phyloP scores from a whole-genome alignment of 2,797 vertebrate species.

The Monodelphis domestica region DNA sequence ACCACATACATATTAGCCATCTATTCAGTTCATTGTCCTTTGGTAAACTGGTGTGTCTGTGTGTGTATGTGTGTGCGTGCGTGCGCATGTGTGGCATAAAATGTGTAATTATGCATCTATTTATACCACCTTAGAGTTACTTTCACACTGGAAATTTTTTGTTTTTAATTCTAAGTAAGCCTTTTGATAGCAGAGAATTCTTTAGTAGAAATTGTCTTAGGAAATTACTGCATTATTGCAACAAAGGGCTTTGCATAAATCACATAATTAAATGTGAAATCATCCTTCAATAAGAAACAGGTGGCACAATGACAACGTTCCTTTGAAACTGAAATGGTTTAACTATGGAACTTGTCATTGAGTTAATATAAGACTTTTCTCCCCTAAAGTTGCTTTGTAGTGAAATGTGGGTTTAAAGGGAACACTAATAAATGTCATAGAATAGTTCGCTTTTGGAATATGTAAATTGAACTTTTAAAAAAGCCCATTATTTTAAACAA shows the following conservation, averaged over 20 bases:
- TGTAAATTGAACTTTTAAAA: slow-evolving; percentile 42
- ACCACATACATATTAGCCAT: slow-evolving; percentile 74
- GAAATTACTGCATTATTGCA: slow-evolving; percentile 64
- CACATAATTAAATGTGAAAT: slow-evolving; percentile 43
- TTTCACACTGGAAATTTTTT: slow-evolving; percentile 82
- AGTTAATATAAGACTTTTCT: slow-evolving; percentile 26
- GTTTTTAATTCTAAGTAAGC: slow-evolving; percentile 79
- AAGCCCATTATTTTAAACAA: slow-evolving; percentile 46
- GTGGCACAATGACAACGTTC: slow-evolving; percentile 69
- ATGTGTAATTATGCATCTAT: slow-evolving; percentile 81
- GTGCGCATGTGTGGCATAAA: slow-evolving; percentile 63
- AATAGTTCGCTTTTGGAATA: slow-evolving; percentile 37
- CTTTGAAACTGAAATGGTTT: slow-evolving; percentile 48
- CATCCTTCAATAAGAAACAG: slow-evolving; percentile 51
- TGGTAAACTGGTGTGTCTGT: slow-evolving; percentile 78
- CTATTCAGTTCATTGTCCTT: slow-evolving; percentile 74
- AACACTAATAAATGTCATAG: slow-evolving; percentile 44
- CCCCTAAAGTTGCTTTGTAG: slow-evolving; percentile 29
- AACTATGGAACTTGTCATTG: slow-evolving; percentile 38
- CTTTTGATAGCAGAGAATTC: slow-evolving; percentile 77
- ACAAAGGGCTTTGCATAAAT: slow-evolving; percentile 75
- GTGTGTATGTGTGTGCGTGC: too few species aligned
- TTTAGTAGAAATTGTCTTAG: slow-evolving; percentile 73
- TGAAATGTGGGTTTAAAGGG: slow-evolving; percentile 40
- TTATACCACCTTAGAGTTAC: slow-evolving; percentile 80